These are phyloP conservation scores for Xiphorhynchus elegans DNA, from an alignment of 2,113 vertebrate genomes.

Conservation along the genomic window DNA sequence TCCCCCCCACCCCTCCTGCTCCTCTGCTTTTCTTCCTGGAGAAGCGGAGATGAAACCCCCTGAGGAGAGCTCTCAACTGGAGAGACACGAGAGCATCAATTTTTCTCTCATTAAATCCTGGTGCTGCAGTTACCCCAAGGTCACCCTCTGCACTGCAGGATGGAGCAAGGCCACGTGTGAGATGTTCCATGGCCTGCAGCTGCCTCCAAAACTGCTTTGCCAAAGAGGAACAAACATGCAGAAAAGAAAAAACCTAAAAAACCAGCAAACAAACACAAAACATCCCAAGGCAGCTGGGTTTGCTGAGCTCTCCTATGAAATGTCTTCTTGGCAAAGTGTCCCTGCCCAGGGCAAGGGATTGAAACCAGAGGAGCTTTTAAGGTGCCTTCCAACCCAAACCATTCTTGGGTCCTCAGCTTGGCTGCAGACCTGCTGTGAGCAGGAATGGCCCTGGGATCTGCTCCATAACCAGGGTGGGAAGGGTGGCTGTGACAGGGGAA, in stretches of 20 bases:
- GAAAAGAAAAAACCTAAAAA: background rate
- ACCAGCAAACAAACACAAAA: background rate
- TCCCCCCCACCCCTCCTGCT: background rate
- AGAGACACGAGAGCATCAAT: background rate
- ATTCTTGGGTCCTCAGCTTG: rapidly evolving
- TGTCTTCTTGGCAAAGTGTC: background rate
- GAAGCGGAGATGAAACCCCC: background rate
- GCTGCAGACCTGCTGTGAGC: background rate
- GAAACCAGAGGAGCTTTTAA: background rate
- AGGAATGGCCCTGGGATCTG: background rate
- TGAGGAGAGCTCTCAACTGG: background rate
- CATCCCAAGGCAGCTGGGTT: background rate
- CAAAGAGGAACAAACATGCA: background rate
- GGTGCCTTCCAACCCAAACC: background rate
- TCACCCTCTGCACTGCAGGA: background rate
- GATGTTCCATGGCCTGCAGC: background rate
- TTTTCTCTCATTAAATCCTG: background rate
- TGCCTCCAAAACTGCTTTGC: background rate
- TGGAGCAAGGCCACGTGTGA: background rate
- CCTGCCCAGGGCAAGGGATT: background rate
- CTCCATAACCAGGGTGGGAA: rapidly evolving
- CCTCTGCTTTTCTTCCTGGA: background rate
- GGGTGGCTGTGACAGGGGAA: background rate
- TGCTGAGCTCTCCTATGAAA: background rate
- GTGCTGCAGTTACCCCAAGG: background rate